phyloP scores from a whole-genome alignment of 2,888 invertebrate genomes.

The Cenopis cana region DNA sequence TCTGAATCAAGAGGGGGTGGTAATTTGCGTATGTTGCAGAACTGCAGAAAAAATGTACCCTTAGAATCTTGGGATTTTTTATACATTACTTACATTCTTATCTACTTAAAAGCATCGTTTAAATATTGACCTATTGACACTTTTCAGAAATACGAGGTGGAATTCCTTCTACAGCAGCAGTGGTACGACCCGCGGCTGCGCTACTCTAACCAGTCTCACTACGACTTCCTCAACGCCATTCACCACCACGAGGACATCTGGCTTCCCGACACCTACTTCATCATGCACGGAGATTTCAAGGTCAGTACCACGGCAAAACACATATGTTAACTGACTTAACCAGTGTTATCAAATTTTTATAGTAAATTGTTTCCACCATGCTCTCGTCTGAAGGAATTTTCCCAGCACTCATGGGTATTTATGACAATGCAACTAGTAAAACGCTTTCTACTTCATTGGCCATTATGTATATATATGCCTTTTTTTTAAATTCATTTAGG shows the following conservation, averaged over 20 bases:
- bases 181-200: constrained; percentile 96
- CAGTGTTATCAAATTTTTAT: constrained; percentile 42
- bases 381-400: constrained; percentile 74
- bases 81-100: not conserved
- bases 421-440: constrained; percentile 68
- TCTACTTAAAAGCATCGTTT: not conserved
- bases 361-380: constrained; percentile 70
- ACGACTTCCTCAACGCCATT: constrained; percentile 95
- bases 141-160: constrained; percentile 97
- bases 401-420: constrained; percentile 75
- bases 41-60: not conserved
- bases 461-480: constrained; percentile 65
- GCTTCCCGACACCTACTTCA: constrained; percentile 98
- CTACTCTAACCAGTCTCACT: constrained; percentile 94
- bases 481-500: constrained; percentile 56
- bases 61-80: not conserved
- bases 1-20: not conserved
- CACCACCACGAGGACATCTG: constrained; percentile 97
- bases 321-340: constrained; percentile 21
- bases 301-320: constrained; percentile 55
- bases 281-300: constrained; percentile 98
- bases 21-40: constrained; percentile 4
- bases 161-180: constrained; percentile 96
- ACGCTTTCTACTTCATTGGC: constrained; percentile 61
- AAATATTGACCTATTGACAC: constrained; percentile 28